These are phyloP conservation scores for Iguana delicatissima DNA, from an alignment of 2,797 vertebrate genomes.

Conservation along the genomic window DNA sequence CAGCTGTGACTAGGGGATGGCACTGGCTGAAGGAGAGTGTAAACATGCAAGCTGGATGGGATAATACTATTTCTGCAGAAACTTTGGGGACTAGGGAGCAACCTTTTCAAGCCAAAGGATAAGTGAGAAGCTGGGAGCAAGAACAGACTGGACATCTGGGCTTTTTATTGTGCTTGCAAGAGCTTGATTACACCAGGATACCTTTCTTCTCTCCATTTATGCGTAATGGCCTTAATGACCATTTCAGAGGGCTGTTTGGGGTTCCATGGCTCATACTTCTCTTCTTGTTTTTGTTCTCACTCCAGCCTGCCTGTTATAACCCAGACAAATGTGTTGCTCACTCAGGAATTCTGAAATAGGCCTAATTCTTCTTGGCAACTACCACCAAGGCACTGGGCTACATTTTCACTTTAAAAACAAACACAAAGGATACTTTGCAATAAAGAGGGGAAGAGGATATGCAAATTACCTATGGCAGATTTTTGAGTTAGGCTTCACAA, in stretches of 20 bases:
- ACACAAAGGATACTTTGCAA: conserved; percentile 47
- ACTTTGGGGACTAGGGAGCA: neutral
- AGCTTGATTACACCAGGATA: neutral
- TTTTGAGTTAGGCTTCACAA: neutral
- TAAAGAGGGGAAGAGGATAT: neutral
- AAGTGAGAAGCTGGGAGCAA: neutral
- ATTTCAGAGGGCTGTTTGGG: neutral
- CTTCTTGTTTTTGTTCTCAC: conserved; percentile 21
- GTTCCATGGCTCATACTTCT: neutral
- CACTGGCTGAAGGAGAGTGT: neutral
- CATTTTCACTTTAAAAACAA: conserved; percentile 16
- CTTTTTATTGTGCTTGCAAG: conserved; percentile 19
- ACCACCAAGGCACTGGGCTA: conserved; percentile 8
- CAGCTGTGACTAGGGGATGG: neutral
- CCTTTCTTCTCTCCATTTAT: conserved; percentile 9
- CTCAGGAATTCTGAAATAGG: conserved; percentile 19
- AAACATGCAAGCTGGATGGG: neutral
- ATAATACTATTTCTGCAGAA: neutral
- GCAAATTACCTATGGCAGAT: neutral
- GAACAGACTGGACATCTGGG: neutral
- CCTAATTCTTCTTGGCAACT: conserved; percentile 20
- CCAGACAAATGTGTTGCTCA: conserved; percentile 1
- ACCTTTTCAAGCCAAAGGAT: neutral
- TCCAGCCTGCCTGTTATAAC: conserved; percentile 15
- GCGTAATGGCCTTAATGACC: conserved; percentile 4